Evolutionary conservation across 2,113 vertebrate genomes (phyloP), one percentile per base, ranked within the genome.

Genomic region (Brachyhypopomus gauderio): DNA sequence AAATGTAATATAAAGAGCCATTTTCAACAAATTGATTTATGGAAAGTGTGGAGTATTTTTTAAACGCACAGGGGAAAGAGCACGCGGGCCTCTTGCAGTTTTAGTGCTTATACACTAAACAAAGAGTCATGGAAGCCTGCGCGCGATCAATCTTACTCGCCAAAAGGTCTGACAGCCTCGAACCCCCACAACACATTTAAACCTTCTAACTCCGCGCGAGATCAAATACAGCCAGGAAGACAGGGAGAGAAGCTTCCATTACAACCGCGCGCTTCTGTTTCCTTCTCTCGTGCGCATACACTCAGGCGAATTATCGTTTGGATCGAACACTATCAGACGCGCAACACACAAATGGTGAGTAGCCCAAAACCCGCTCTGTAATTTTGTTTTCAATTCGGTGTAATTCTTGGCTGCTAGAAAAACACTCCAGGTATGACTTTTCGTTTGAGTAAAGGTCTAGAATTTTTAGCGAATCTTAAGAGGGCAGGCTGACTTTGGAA

Each of bases 131-230:
- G 94, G 95, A 96, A 97, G 95, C 93, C 95, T 97, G 95, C 75
- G 92, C 89, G 91, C 87, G 95, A 99, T 99, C 97, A 98, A 99
- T 99, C 97, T 99, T 99, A 94, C 93, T 97, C 93, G 95, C 95
- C 95, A 95, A 97, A 96, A 95, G 96, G 95, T 95, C 95, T 98
- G 97, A 98, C 97, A 98, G 95, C 95, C 95, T 94, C 94, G 96
- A 96, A 95, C 96, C 96, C 95, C 96, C 96, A 95, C 95, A 97
- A 97, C 96, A 98, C 97, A 98, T 98, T 97, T 97, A 95, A 96
- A 95, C 95, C 95, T 96, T 97, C 95, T 91, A 95, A 95, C 94
- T 96, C 94, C 95, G 94, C 94, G 93, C 92, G 92, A 80, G 79
- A 64, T 55, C 63, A 69, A 79, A 75, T 38, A 23, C 71, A 62